These are phyloP conservation scores for Paralvinella palmiformis DNA, from an alignment of 1,140 invertebrate genomes.

Conservation along the genomic window DNA sequence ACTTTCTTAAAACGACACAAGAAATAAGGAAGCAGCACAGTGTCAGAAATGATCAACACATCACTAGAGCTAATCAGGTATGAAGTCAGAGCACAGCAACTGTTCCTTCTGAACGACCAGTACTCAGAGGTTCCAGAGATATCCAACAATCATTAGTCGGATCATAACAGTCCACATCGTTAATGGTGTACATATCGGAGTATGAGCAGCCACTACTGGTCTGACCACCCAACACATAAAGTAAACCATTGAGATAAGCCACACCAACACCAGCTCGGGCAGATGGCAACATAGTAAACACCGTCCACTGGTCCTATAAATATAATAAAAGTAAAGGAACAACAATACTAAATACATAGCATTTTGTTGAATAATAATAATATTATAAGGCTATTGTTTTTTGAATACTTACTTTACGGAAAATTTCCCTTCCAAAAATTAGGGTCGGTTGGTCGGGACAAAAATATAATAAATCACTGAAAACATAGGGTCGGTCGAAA, in stretches of 20 bases:
- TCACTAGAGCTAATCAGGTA: too few species aligned
- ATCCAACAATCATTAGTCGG: constrained; percentile 69
- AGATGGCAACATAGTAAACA: constrained; percentile 66
- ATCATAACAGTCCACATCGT: constrained; percentile 73
- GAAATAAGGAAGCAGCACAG: too few species aligned
- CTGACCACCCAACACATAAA: constrained; percentile 74
- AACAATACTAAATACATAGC: not conserved
- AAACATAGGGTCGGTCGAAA: not conserved
- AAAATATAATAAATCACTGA: not conserved
- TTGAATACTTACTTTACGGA: not conserved
- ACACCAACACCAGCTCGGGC: constrained; percentile 76
- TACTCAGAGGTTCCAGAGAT: constrained; percentile 65
- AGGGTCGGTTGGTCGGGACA: not conserved
- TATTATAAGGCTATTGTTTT: not conserved
- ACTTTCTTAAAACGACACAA: too few species aligned
- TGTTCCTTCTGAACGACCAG: constrained; percentile 77
- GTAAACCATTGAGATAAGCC: constrained; percentile 68
- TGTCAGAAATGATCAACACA: too few species aligned
- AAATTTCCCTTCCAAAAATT: not conserved
- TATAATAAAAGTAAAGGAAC: constrained; percentile 5
- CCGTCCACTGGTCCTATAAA: constrained; percentile 70
- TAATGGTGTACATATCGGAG: constrained; percentile 59
- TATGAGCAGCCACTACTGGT: constrained; percentile 25
- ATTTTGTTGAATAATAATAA: not conserved
- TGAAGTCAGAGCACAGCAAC: constrained; percentile 62